phyloP scores from a whole-genome alignment of 2,113 vertebrate genomes.

The Peromyscus californicus region DNA sequence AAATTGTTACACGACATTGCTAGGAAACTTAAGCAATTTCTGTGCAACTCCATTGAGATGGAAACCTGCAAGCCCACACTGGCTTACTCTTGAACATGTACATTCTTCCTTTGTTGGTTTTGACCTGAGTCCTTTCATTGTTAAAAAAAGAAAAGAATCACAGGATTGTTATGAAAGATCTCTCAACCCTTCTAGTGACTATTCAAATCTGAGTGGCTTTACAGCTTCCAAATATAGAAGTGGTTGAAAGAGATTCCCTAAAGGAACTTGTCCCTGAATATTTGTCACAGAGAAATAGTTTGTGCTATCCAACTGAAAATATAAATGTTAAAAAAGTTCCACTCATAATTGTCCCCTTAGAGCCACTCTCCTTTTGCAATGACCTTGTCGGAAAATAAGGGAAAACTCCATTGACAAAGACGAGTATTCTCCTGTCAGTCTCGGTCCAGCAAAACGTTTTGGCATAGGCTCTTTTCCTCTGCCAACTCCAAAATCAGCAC shows the following conservation, averaged over 20 bases:
- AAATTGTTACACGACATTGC: not conserved
- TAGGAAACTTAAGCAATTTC: not conserved
- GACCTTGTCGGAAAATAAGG: not conserved
- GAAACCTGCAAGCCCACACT: not conserved
- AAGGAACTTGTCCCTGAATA: not conserved
- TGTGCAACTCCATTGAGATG: not conserved
- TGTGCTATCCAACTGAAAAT: not conserved
- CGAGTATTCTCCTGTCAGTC: not conserved
- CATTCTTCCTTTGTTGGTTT: not conserved
- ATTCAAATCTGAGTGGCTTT: not conserved
- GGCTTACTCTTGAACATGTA: not conserved
- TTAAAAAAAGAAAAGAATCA: not conserved
- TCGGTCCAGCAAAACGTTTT: not conserved
- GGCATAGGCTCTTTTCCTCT: not conserved
- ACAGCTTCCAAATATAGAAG: not conserved
- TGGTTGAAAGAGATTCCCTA: conserved; percentile 25
- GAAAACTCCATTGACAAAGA: not conserved
- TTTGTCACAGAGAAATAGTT: conserved; percentile 45
- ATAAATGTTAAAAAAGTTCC: not conserved
- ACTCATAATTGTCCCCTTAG: not conserved
- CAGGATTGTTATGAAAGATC: not conserved
- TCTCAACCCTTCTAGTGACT: not conserved
- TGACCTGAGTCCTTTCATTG: not conserved
- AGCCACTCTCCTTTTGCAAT: not conserved
- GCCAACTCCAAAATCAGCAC: not conserved